Percentiles rank a stretch among this genome's conserved stretches.
phyloP scores from a whole-genome alignment of 2,113 vertebrate species.

The Nycticebus coucang region DNA sequence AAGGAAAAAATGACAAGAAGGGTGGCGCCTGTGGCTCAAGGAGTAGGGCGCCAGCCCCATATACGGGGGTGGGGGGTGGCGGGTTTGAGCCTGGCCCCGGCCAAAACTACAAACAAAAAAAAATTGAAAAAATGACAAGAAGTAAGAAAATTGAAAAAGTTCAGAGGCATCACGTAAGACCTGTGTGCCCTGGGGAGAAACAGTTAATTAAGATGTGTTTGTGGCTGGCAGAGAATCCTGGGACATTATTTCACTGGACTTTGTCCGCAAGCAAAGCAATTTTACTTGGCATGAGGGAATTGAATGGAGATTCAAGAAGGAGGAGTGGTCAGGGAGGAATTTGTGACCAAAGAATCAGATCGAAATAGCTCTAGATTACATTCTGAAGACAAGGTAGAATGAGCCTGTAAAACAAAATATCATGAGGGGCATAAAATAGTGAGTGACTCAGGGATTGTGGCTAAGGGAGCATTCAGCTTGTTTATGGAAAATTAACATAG shows the following conservation, averaged over 20 bases:
- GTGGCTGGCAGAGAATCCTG: background rate
- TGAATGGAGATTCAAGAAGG: conserved; percentile 26
- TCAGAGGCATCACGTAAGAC: background rate
- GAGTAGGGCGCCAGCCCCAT: too few species aligned
- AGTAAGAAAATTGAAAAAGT: background rate
- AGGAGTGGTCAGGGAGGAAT: conserved; percentile 8
- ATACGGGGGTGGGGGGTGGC: too few species aligned
- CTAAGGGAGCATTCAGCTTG: background rate
- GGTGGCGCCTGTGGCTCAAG: too few species aligned
- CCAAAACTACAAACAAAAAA: too few species aligned
- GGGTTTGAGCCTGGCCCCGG: too few species aligned
- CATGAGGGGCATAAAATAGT: background rate
- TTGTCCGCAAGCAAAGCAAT: conserved; percentile 43
- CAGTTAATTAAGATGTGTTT: background rate
- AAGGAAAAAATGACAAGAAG: conserved; percentile 3
- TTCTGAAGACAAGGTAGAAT: conserved; percentile 28
- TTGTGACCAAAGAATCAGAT: background rate
- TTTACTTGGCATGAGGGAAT: conserved; percentile 32
- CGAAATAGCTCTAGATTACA: conserved; percentile 35
- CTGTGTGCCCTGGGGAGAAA: background rate
- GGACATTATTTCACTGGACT: conserved; percentile 39
- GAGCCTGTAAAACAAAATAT: background rate
- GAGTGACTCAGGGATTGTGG: background rate
- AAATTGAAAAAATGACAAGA: background rate
- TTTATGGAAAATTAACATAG: background rate